Percentiles rank a stretch among this genome's conserved stretches.
Evolutionary conservation across 35 echinoderm and acorn worm species (phyloP).

Genomic region (Nesometra sesokonis): DNA sequence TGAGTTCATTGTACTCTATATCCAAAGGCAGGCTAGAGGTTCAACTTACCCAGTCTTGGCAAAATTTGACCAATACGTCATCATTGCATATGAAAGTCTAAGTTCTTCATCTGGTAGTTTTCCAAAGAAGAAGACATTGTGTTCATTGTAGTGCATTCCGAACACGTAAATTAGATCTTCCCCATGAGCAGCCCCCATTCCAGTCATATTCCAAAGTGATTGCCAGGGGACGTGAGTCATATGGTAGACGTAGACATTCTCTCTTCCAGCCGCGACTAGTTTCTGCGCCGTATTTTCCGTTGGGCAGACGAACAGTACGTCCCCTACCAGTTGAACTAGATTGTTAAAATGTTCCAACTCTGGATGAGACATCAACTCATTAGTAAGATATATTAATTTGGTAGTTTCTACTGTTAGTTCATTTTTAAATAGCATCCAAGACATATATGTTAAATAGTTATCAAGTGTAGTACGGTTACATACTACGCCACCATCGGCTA

Average conservation of each 20-base stretch:
- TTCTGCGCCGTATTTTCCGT: background rate
- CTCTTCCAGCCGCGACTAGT: background rate
- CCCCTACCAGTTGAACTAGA: background rate
- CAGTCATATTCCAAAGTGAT: conserved; percentile 9
- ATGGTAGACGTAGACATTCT: conserved; percentile 39
- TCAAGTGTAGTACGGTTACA: background rate
- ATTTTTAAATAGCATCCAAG: background rate
- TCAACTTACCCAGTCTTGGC: conserved; percentile 31
- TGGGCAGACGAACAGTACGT: conserved; percentile 18
- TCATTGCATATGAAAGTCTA: background rate
- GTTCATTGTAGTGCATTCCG: background rate
- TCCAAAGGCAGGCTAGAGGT: too few species aligned
- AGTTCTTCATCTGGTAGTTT: background rate
- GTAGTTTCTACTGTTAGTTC: background rate
- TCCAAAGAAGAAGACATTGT: background rate
- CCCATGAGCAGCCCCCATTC: background rate
- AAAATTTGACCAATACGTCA: conserved; percentile 20
- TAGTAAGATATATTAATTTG: background rate
- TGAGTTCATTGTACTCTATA: too few species aligned
- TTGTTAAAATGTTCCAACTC: background rate
- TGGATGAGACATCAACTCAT: background rate
- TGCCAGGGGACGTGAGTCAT: conserved; percentile 44
- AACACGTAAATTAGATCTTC: background rate
- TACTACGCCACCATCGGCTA: background rate
- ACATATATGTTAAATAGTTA: background rate